These are phyloP conservation scores for Ophion slaviceki DNA, from an alignment of 2,888 invertebrate species.

Conservation along the genomic window DNA sequence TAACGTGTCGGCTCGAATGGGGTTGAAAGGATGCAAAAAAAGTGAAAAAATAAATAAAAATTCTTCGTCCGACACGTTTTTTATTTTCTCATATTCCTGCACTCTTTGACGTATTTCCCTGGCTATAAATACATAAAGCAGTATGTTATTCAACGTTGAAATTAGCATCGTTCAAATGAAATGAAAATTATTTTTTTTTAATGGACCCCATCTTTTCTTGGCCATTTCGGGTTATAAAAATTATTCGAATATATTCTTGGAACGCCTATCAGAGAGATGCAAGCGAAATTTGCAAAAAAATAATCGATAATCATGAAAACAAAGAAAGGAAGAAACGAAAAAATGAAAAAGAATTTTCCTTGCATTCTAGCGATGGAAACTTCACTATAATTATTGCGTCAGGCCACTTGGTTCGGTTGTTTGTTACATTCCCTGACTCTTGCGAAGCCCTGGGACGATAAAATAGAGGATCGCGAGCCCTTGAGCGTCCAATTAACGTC, in stretches of 20 bases:
- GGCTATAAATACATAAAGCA: not conserved
- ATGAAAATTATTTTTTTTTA: no score
- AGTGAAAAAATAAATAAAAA: not conserved
- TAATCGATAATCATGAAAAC: no score
- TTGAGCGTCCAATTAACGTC: slow-evolving; percentile 27
- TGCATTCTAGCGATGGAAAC: not conserved
- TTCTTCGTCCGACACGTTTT: not conserved
- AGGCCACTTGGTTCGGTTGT: not conserved
- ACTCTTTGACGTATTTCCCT: not conserved
- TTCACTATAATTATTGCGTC: not conserved
- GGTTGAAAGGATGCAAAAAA: not conserved
- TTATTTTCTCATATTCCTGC: not conserved
- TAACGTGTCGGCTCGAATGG: not conserved
- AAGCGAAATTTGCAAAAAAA: no score
- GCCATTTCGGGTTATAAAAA: no score
- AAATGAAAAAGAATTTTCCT: not conserved
- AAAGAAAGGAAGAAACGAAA: no score
- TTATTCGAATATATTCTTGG: not conserved
- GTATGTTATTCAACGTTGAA: no score
- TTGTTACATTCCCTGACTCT: slow-evolving; percentile 16
- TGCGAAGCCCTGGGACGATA: slow-evolving; percentile 26
- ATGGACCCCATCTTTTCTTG: no score
- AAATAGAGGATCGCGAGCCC: slow-evolving; percentile 24
- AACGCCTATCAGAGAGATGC: no score
- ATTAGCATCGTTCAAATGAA: no score